Conservation (phyloP, 2,797 vertebrate species). For the Poliocrania exsul region DNA sequence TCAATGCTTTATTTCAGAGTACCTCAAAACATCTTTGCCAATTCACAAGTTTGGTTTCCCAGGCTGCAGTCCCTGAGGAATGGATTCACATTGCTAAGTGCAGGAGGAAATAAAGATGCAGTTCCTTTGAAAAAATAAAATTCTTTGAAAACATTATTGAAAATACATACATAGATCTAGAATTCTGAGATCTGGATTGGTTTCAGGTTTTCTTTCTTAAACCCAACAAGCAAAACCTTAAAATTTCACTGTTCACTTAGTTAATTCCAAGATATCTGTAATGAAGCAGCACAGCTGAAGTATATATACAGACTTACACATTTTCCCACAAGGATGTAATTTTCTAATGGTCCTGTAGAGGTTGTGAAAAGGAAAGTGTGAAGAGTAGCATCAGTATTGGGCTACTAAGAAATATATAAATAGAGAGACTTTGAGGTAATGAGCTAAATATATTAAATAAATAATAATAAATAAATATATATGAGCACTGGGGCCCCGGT, state of each 20-base stretch:
- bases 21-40: background rate
- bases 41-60: background rate
- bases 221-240: background rate
- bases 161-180: background rate
- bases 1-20: background rate
- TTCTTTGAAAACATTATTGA: background rate
- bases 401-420: background rate
- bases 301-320: background rate
- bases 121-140: background rate
- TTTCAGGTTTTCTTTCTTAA: background rate
- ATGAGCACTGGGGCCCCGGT: too few relatives aligned
- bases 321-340: background rate
- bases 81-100: background rate
- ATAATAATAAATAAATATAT: too few relatives aligned
- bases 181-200: background rate
- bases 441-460: background rate
- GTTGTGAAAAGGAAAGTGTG: background rate
- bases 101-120: background rate
- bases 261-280: background rate
- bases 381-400: background rate
- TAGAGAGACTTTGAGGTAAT: background rate
- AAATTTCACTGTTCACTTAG: background rate
- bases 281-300: background rate
- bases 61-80: background rate
- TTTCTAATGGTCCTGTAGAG: background rate